These are phyloP conservation scores for Diadema setosum DNA, from an alignment of 35 echinoderm and acorn worm species.

Conservation along the genomic window DNA sequence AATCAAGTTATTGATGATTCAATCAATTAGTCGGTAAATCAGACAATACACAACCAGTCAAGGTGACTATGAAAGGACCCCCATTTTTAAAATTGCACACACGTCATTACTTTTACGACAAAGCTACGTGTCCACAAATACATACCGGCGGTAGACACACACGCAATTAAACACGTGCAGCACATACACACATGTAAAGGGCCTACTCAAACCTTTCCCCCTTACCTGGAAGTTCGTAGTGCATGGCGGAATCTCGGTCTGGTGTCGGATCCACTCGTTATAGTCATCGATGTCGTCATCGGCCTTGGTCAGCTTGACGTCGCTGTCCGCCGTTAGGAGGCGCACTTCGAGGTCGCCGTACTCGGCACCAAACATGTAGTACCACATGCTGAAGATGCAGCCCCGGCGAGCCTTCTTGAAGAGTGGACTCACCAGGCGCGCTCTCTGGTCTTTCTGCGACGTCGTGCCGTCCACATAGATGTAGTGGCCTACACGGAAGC, in stretches of 20 bases:
- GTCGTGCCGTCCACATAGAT: constrained; percentile 69
- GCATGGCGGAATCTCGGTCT: constrained; percentile 39
- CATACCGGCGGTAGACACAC: no score
- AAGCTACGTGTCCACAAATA: no score
- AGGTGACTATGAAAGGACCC: no score
- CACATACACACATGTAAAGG: no score
- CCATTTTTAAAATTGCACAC: no score
- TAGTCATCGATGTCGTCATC: constrained; percentile 39
- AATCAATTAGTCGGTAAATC: no score
- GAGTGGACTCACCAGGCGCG: constrained; percentile 52
- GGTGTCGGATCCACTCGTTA: constrained; percentile 39
- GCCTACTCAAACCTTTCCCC: no score
- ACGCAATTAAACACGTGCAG: no score
- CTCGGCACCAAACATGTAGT: constrained; percentile 73
- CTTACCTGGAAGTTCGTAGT: constrained; percentile 60
- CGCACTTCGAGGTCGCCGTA: constrained; percentile 67
- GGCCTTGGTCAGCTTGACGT: constrained; percentile 25
- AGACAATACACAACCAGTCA: no score
- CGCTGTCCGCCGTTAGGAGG: neutral
- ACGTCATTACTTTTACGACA: no score
- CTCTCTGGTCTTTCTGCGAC: neutral
- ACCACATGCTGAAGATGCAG: constrained; percentile 70
- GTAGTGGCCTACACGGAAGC: constrained; percentile 69
- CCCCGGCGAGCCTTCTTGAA: constrained; percentile 4
- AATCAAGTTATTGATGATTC: no score